Percentiles rank a stretch among this genome's conserved stretches.
Conservation (phyloP, 2,888 invertebrate genomes). For the Abrostola triplasia region DNA sequence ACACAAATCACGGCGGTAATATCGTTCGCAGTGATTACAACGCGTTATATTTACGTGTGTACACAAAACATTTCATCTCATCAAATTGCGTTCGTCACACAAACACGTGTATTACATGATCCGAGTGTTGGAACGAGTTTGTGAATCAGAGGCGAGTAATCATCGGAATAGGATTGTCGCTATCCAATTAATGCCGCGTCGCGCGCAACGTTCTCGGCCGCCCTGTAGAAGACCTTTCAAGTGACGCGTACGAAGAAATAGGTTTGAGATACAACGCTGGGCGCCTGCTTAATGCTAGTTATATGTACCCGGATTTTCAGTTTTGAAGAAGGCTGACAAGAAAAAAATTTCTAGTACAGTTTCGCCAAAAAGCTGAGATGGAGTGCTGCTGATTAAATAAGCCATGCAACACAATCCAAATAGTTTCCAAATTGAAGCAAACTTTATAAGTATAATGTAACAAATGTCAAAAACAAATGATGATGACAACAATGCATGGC, state of each 20-base stretch:
- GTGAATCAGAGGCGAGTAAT: slow-evolving; percentile 75
- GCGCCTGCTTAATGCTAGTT: slow-evolving; percentile 25
- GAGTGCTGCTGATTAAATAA: too few species aligned
- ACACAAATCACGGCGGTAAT: slow-evolving; percentile 31
- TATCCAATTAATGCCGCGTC: slow-evolving; percentile 82
- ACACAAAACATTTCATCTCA: slow-evolving; percentile 45
- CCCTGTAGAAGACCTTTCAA: slow-evolving; percentile 52
- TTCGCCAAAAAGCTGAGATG: too few species aligned
- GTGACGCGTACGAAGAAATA: slow-evolving; percentile 25
- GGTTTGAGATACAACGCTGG: slow-evolving; percentile 16
- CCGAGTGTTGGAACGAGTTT: slow-evolving; percentile 45
- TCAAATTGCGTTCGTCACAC: slow-evolving; percentile 51
- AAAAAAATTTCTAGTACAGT: too few species aligned
- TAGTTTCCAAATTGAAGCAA: too few species aligned
- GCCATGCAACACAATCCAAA: too few species aligned
- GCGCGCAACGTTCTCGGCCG: slow-evolving; percentile 60
- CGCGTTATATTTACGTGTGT: slow-evolving; percentile 12
- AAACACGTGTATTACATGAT: slow-evolving; percentile 58
- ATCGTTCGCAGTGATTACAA: slow-evolving; percentile 29
- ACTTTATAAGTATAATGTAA: too few species aligned
- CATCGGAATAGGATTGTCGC: slow-evolving; percentile 85
- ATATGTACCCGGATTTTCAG: slow-evolving; percentile 7
- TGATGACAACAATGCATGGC: too few species aligned
- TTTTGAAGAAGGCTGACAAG: too few species aligned
- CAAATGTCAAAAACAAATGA: too few species aligned